A percentile compares a stretch with the other conserved stretches of the same genome.
Conservation (phyloP, 2,797 vertebrate species). For the Argentina silus region DNA sequence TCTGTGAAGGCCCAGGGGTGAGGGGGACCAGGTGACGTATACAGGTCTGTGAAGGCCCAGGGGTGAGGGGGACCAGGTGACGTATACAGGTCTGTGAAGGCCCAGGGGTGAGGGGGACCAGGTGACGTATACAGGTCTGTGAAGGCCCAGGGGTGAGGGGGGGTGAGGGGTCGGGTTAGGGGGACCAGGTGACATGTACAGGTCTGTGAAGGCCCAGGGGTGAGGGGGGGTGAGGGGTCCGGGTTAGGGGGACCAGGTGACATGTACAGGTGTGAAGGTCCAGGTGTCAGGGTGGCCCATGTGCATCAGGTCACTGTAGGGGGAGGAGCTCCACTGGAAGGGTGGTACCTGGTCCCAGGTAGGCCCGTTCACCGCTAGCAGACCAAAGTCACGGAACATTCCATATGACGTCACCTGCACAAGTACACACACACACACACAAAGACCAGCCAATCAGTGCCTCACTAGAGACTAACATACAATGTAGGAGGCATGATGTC, state of each 20-base stretch:
- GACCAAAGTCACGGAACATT: constrained; percentile 76
- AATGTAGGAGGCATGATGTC: not conserved
- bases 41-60: too few relatives aligned
- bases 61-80: too few relatives aligned
- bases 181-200: too few relatives aligned
- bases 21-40: too few relatives aligned
- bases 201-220: not conserved
- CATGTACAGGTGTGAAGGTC: constrained; percentile 83
- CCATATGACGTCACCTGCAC: constrained; percentile 83
- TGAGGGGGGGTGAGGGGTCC: not conserved
- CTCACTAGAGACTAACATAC: not conserved
- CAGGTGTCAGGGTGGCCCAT: constrained; percentile 94
- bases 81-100: too few relatives aligned
- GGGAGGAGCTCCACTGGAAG: constrained; percentile 92
- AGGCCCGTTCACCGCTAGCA: constrained; percentile 87
- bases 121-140: too few relatives aligned
- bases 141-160: too few relatives aligned
- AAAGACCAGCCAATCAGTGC: not conserved
- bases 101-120: too few relatives aligned
- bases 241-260: constrained; percentile 83
- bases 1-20: too few relatives aligned
- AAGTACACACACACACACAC: constrained; percentile 16
- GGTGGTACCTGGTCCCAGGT: constrained; percentile 89
- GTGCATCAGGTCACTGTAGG: constrained; percentile 81
- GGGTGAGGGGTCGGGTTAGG: too few relatives aligned